These are phyloP conservation scores for Fringilla coelebs DNA, from an alignment of 2,797 vertebrate genomes.

Conservation along the genomic window DNA sequence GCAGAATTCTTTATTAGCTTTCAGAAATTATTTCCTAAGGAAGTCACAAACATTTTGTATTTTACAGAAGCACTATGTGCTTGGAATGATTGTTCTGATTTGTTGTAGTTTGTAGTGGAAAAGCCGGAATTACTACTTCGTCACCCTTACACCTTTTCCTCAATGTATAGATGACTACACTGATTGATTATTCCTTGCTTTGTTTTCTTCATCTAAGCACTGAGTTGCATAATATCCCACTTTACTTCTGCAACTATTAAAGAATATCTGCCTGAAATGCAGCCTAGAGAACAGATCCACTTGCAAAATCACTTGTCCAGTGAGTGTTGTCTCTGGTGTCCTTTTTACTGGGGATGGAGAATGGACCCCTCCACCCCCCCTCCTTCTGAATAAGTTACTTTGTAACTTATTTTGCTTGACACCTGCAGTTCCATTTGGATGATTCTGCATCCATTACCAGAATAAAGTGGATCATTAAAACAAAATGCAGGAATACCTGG, in stretches of 20 bases:
- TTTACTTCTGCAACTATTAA: not conserved
- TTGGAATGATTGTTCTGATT: not conserved
- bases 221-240: not conserved
- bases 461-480: rapidly evolving
- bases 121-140: not conserved
- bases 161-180: not conserved
- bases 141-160: not conserved
- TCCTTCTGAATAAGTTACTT: not conserved
- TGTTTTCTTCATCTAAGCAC: not conserved
- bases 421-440: not conserved
- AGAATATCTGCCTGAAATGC: not conserved
- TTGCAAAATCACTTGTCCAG: not conserved
- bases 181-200: not conserved
- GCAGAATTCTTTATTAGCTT: not conserved
- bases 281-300: not conserved
- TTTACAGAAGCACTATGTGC: not conserved
- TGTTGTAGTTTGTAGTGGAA: not conserved
- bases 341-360: not conserved
- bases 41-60: not conserved
- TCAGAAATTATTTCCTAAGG: not conserved
- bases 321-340: not conserved
- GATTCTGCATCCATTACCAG: not conserved
- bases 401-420: not conserved
- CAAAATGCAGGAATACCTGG: not conserved
- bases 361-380: rapidly evolving